phyloP scores from a whole-genome alignment of 2,797 vertebrate species.

The Tokudaia tokunoshimensis region DNA sequence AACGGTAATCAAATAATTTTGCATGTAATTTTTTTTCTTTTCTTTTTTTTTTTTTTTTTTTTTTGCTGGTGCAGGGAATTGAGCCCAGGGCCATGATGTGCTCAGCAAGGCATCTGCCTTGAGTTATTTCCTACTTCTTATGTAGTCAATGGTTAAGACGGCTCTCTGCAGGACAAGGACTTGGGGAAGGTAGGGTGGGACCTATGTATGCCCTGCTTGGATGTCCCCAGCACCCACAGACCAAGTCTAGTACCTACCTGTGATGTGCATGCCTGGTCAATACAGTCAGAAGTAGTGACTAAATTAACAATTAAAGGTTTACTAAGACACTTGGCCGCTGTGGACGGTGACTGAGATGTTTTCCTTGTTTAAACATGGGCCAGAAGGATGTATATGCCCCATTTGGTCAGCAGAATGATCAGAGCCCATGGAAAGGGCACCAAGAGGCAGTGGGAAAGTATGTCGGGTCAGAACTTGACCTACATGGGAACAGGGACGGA shows the following conservation, averaged over 20 bases:
- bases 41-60: background rate
- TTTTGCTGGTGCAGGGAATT: background rate
- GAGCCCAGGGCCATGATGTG: background rate
- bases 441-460: constrained; percentile 63
- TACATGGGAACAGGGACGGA: background rate
- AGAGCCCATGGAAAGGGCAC: background rate
- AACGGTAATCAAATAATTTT: background rate
- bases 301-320: background rate
- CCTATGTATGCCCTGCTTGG: background rate
- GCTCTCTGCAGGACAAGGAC: background rate
- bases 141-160: too few species aligned
- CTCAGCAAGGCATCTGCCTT: background rate
- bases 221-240: background rate
- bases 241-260: too few species aligned
- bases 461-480: constrained; percentile 8
- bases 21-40: background rate
- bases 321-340: background rate
- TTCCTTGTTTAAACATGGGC: background rate
- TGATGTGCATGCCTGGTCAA: background rate
- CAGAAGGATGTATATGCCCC: background rate
- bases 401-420: background rate
- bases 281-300: background rate
- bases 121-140: background rate
- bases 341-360: background rate
- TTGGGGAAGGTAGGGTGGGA: background rate